Evolutionary conservation across 2,797 vertebrate genomes (phyloP), one percentile per base, ranked within the genome.

Genomic region (Ctenopoma multispine): DNA sequence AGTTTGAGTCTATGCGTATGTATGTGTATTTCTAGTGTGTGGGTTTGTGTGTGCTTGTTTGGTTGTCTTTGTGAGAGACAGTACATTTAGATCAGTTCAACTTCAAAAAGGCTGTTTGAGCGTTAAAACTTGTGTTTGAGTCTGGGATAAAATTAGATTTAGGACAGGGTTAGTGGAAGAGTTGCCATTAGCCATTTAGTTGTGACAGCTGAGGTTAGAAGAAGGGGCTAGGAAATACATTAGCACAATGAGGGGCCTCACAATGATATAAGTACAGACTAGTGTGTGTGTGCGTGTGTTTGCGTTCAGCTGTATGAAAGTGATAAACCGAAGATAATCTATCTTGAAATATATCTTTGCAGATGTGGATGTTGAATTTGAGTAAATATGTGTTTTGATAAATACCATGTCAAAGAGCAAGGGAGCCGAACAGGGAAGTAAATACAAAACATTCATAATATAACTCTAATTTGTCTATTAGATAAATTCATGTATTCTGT

Each of bases 341-440:
- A 58, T 68, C 55, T 46, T 69, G 14, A 64, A 59, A 63, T 56
- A 54, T 69, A 3, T 67, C 29, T 72, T 29, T 31, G 21, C 9
- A 4, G 31, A 60, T 24, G 21, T 56, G 59, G 9, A 56, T 59
- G 48, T 79, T 84, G 50, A 72, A 72, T 40, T 56, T 23, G 63
- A 56, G 41, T 63, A 20, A 77, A 31, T 36, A 54, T 43, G 34
- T 21, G 41, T 68, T 72, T 51, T 60, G 56, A 78, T 71, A 43
- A 68, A 82, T 69, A 51, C 7, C 4, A n/a, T 29, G 21, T 72
- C 61, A 69, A 40, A 62, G 31, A n/a, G 38, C 8, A 44, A 43
- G 63, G 68, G 1, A 17, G 40, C 27, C 20, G n/a, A 68, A 27
- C 3, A 15, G 3, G 14, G 21, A 55, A 27, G 21, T 4, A 23